Percentiles rank a stretch among this genome's conserved stretches.
phyloP scores from a whole-genome alignment of 2,113 vertebrate genomes.

The Boulengeromyrus knoepffleri region DNA sequence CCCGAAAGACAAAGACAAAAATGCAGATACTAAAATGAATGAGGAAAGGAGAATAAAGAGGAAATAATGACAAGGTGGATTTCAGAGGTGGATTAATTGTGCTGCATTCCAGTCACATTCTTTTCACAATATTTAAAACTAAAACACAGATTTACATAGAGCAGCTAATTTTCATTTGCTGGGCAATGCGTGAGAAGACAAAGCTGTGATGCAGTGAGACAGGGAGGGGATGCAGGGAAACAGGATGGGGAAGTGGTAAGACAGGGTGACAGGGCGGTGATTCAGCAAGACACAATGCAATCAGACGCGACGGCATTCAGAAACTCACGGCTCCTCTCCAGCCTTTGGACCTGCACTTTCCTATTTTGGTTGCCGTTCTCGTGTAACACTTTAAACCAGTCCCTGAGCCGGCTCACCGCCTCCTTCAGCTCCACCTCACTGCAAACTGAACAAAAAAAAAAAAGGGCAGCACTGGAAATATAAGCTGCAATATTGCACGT shows the following conservation, averaged over 20 bases:
- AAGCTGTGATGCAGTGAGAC: neutral
- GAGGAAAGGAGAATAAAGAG: neutral
- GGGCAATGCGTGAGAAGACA: neutral
- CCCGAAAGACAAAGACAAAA: neutral
- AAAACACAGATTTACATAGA: neutral
- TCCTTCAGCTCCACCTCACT: constrained; percentile 81
- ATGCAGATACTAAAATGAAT: neutral
- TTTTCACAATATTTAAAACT: neutral
- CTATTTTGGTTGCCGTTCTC: constrained; percentile 80
- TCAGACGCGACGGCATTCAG: neutral
- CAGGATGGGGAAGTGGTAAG: neutral
- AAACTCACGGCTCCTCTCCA: constrained; percentile 82
- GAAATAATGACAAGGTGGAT: neutral
- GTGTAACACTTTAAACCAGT: constrained; percentile 91
- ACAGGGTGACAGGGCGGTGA: neutral
- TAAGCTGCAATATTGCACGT: neutral
- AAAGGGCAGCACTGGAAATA: neutral
- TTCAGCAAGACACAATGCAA: neutral
- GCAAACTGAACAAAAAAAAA: constrained; percentile 61
- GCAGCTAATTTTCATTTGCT: neutral
- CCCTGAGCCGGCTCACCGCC: constrained; percentile 78
- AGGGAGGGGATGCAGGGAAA: neutral
- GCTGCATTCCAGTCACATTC: neutral
- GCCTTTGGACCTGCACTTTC: constrained; percentile 73
- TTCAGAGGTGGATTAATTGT: neutral